Conservation (phyloP, 2,888 invertebrate genomes). For the Hirtodrosophila cameraria region DNA sequence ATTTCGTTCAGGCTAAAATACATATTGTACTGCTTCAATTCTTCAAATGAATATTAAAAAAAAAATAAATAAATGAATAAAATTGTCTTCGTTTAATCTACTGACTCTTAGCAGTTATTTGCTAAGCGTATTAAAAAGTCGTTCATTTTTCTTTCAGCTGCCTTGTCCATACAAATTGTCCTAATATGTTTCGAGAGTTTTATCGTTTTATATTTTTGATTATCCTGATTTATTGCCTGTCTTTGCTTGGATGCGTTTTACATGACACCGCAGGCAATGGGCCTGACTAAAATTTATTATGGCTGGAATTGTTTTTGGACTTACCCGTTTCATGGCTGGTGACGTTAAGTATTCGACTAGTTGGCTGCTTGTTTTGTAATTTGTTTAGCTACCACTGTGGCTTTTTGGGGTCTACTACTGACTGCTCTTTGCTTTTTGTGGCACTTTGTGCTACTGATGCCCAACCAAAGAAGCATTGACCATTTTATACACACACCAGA, state of each 20-base stretch:
- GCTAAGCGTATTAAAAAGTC: slow-evolving; percentile 6
- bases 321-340: slow-evolving; percentile 71
- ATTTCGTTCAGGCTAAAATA: too few species aligned
- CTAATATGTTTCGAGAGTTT: slow-evolving; percentile 45
- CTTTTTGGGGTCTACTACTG: slow-evolving; percentile 15
- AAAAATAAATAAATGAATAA: too few species aligned
- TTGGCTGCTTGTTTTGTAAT: slow-evolving; percentile 45
- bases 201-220: slow-evolving; percentile 55
- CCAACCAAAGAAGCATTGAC: slow-evolving; percentile 20
- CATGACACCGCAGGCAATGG: slow-evolving; percentile 39
- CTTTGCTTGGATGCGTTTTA: slow-evolving; percentile 39
- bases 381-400: slow-evolving; percentile 38
- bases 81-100: too few species aligned
- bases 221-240: slow-evolving; percentile 54
- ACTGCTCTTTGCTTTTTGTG: slow-evolving; percentile 36
- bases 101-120: too few species aligned
- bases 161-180: slow-evolving; percentile 34
- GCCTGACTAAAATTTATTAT: slow-evolving; percentile 58
- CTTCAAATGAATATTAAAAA: too few species aligned
- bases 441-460: slow-evolving; percentile 62
- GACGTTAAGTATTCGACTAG: slow-evolving; percentile 64
- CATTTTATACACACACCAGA: slow-evolving; percentile 56
- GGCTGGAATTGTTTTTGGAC: slow-evolving; percentile 32
- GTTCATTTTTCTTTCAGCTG: neutral
- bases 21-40: too few species aligned